Conservation (phyloP, 2,113 vertebrate species). For the Perca flavescens region DNA sequence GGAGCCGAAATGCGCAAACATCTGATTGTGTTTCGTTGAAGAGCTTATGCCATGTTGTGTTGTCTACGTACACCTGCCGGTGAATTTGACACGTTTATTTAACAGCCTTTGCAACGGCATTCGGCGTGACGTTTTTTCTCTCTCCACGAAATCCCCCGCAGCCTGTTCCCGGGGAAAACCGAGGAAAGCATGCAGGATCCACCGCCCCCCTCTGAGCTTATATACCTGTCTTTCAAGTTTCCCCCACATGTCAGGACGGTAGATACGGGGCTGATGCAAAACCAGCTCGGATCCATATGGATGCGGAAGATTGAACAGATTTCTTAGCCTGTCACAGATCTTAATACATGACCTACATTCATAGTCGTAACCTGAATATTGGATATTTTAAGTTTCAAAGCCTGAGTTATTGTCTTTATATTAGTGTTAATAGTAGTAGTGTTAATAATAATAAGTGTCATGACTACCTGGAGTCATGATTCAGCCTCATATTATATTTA, state of each 20-base stretch:
- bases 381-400: background rate
- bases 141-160: background rate
- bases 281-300: background rate
- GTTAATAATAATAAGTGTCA: background rate
- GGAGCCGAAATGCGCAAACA: background rate
- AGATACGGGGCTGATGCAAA: background rate
- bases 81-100: background rate
- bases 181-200: conserved; percentile 19
- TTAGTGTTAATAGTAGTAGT: background rate
- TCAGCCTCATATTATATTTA: background rate
- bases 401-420: background rate
- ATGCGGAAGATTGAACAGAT: background rate
- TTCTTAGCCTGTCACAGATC: background rate
- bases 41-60: background rate
- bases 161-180: background rate
- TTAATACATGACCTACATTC: conserved; percentile 2
- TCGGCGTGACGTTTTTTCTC: background rate
- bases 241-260: background rate
- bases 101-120: conserved; percentile 17
- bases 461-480: background rate
- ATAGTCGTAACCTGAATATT: background rate
- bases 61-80: background rate
- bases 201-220: conserved; percentile 7
- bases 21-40: background rate
- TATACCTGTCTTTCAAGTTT: conserved; percentile 51